Conservation (phyloP, 2,888 invertebrate species). For the Dimorphilus gyrociliatus region DNA sequence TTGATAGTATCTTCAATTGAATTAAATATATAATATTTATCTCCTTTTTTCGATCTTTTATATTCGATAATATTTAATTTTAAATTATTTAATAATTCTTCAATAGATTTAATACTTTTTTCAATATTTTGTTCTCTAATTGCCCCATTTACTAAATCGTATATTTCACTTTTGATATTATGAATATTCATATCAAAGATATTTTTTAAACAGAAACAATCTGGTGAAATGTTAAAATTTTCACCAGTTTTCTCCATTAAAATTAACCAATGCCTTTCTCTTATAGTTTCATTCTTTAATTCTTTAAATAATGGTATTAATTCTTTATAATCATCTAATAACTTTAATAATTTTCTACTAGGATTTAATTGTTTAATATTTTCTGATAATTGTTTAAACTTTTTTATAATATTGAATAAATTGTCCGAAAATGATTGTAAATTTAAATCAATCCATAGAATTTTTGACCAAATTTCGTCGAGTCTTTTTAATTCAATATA, state of each 20-base stretch:
- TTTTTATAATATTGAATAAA: too few relatives aligned
- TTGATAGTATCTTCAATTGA: conserved; percentile 6
- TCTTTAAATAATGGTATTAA: not conserved
- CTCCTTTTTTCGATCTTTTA: conserved; percentile 2
- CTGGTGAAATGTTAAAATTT: conserved; percentile 8
- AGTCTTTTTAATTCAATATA: conserved; percentile 6
- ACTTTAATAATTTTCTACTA: too few relatives aligned
- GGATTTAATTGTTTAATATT: too few relatives aligned
- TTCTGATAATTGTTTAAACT: too few relatives aligned
- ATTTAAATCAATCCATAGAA: too few relatives aligned
- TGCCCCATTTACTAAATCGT: conserved; percentile 6
- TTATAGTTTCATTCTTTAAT: not conserved
- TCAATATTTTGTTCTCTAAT: conserved; percentile 7
- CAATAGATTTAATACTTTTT: conserved; percentile 7
- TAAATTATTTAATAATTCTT: conserved; percentile 5
- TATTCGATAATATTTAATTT: conserved; percentile 1
- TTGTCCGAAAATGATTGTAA: too few relatives aligned
- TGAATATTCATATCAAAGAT: conserved; percentile 8
- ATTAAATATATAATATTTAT: conserved; percentile 4
- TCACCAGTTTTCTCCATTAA: conserved; percentile 7
- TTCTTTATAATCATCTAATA: too few relatives aligned
- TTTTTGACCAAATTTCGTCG: too few relatives aligned
- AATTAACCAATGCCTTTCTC: conserved; percentile 8
- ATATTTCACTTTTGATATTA: conserved; percentile 5
- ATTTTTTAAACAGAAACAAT: conserved; percentile 7